Conservation (phyloP, 2,797 vertebrate genomes). For the Gymnopithys bicolor region DNA sequence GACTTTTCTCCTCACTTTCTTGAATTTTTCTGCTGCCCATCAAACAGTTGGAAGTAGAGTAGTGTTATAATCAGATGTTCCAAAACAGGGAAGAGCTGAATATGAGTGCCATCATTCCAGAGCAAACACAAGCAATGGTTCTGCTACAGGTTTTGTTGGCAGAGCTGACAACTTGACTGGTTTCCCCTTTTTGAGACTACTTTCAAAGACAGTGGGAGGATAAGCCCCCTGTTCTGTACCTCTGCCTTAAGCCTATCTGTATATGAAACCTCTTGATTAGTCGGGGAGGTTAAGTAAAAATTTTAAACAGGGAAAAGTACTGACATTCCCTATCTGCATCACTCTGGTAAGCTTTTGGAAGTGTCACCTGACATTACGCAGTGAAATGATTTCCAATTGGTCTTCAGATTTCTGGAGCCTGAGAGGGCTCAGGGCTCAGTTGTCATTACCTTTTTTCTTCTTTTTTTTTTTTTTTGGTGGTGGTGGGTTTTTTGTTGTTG, state of each 20-base stretch:
- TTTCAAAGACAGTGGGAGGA: not conserved
- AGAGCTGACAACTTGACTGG: not conserved
- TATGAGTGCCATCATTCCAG: not conserved
- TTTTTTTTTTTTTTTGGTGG: no score
- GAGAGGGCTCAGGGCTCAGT: not conserved
- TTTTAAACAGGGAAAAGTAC: not conserved
- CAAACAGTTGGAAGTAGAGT: not conserved
- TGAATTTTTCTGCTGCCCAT: not conserved
- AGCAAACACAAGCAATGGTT: not conserved
- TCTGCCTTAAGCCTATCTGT: not conserved
- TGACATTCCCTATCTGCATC: not conserved
- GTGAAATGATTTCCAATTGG: not conserved
- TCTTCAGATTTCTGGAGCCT: not conserved
- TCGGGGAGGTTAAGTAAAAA: not conserved
- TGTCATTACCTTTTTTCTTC: not conserved
- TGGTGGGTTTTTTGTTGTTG: not conserved
- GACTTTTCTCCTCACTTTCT: not conserved
- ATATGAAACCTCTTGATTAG: not conserved
- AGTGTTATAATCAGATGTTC: not conserved
- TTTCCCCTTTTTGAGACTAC: not conserved
- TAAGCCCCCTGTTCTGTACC: accelerated
- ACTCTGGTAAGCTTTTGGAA: not conserved
- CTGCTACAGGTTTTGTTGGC: not conserved
- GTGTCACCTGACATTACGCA: not conserved
- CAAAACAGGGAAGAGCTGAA: not conserved